Conservation (phyloP, 2,113 vertebrate species). For the Gallinago jamesoni region DNA sequence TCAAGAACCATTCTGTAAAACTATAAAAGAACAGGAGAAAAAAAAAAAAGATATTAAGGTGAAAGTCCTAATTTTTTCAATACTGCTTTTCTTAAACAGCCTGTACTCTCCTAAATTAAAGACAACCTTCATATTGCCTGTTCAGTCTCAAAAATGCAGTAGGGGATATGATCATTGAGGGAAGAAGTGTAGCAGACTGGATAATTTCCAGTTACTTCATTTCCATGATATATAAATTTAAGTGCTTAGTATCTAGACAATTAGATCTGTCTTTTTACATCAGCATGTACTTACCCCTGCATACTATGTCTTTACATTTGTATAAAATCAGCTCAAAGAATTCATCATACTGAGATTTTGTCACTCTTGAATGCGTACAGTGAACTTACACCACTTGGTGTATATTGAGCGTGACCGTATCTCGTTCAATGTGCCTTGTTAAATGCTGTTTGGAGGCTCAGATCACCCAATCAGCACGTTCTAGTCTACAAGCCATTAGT, state of each 20-base stretch:
- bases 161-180: fast-evolving
- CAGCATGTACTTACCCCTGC: background rate
- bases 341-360: background rate
- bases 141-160: background rate
- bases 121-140: background rate
- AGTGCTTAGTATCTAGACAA: background rate
- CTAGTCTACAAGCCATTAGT: background rate
- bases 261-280: background rate
- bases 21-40: too few relatives aligned
- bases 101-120: background rate
- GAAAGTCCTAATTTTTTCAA: background rate
- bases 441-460: background rate
- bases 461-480: background rate
- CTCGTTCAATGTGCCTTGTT: background rate
- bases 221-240: background rate
- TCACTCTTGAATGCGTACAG: background rate
- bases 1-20: background rate
- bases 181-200: background rate
- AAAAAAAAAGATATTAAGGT: too few relatives aligned
- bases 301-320: background rate
- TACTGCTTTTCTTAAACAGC: background rate
- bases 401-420: fast-evolving
- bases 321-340: background rate
- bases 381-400: background rate
- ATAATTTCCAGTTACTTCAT: background rate